phyloP scores from a whole-genome alignment of 2,113 vertebrate genomes.

The Sceloporus undulatus region DNA sequence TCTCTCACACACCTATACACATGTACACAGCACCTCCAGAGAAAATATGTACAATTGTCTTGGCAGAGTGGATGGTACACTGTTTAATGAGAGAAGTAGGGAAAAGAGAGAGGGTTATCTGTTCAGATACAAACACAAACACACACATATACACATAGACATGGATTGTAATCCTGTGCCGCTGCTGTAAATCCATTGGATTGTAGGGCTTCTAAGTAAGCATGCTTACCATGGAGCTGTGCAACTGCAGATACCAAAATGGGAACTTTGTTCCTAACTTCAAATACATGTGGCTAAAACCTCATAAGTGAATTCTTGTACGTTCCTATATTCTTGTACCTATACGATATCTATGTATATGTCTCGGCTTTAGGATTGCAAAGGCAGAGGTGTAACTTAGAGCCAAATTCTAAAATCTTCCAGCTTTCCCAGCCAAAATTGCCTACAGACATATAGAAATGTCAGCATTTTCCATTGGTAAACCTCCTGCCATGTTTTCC shows the following conservation, averaged over 20 bases:
- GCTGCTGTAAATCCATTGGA: background rate
- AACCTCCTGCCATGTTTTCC: background rate
- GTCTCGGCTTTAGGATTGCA: background rate
- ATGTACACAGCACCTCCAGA: too few relatives aligned
- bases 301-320: background rate
- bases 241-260: background rate
- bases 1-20: too few relatives aligned
- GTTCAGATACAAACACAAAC: too few relatives aligned
- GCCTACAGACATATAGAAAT: too few relatives aligned
- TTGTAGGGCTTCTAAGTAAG: background rate
- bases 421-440: background rate
- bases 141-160: too few relatives aligned
- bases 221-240: background rate
- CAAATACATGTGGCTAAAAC: background rate
- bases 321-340: background rate
- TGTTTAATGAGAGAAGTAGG: background rate
- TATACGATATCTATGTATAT: too few relatives aligned
- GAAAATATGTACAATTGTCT: too few relatives aligned
- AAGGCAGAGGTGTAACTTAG: background rate
- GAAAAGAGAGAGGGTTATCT: background rate
- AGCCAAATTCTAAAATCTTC: background rate
- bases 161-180: too few relatives aligned
- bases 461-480: too few relatives aligned
- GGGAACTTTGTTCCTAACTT: background rate
- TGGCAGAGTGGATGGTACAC: background rate